Base-by-base conservation (phyloP, 2,888 invertebrate species). In the Chloroclystis v-ata region DNA sequence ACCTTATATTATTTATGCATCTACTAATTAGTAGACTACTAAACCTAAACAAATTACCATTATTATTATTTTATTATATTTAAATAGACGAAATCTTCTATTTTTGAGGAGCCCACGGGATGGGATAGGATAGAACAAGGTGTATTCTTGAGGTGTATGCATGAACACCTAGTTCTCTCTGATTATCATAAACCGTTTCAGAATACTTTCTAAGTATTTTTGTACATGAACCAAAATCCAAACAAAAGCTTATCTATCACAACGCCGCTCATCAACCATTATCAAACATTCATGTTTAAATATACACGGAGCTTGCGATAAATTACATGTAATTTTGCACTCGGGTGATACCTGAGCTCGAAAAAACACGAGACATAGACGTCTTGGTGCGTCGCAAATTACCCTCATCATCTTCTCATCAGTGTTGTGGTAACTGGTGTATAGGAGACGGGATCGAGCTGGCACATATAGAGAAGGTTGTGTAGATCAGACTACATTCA, bases 331-430 rank as follows among this genome's bases (percentile, higher is more conserved):
- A 85, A 87, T 87, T 85, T 85, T 71, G 84, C 81, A 80, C 82
- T 75, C 73, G 77, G 79, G 80, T 84, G 84, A 85, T 87, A 87
- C 87, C 86, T 86, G 84, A 79, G 82, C 78, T 69, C 77, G 81
- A 85, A 87, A 87, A 86, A 87, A 87, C 82, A 78, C 78, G 85
- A 82, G 82, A 85, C 85, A 86, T 85, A 87, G 86, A 84, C 86
- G 86, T 87, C 87, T 86, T 75, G 86, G 83, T 83, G 87, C 84
- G 84, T 85, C 87, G 86, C 84, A 87, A 87, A 87, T 87, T 82
- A 86, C 82, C 69, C 81, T 86, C 84, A 87, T 87, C 87, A 87
- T 87, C 85, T 86, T 86, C 87, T 86, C 87, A 87, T 87, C 87
- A 87, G 77, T 67, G 76, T 69, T 80, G 82, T 78, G 84, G 82